Evolutionary conservation across 2,797 vertebrate genomes (phyloP).

Genomic region (Rhabdophis nuchalis): DNA sequence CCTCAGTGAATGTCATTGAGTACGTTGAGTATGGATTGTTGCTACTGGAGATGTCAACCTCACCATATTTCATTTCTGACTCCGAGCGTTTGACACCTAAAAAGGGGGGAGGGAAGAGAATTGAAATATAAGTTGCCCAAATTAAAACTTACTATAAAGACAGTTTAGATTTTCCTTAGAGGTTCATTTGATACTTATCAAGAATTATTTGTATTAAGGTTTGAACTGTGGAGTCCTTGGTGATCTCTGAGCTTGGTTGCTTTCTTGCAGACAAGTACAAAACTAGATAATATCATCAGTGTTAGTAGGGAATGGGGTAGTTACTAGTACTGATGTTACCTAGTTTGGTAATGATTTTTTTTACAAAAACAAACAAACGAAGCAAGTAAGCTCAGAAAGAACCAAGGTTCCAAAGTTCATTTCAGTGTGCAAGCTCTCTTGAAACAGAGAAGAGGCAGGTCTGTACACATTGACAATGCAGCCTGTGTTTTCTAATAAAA

Average conservation of each 20-base stretch:
- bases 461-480: neutral
- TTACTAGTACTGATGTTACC: neutral
- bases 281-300: neutral
- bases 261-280: neutral
- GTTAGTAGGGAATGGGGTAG: neutral
- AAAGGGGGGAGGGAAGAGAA: neutral
- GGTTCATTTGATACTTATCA: neutral
- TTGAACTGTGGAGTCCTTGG: neutral
- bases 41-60: slow-evolving; percentile 71
- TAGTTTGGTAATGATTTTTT: neutral
- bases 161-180: neutral
- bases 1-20: slow-evolving; percentile 73
- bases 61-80: slow-evolving; percentile 74
- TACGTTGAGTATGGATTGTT: slow-evolving; percentile 75
- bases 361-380: neutral
- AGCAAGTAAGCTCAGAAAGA: neutral
- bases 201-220: neutral
- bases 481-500: neutral
- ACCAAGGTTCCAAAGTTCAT: neutral
- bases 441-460: neutral
- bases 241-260: neutral
- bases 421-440: neutral
- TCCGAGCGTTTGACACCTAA: slow-evolving; percentile 67
- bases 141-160: neutral
- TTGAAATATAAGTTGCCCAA: neutral